Conservation (phyloP, 2,888 invertebrate species). For the Ectobius pallidus region DNA sequence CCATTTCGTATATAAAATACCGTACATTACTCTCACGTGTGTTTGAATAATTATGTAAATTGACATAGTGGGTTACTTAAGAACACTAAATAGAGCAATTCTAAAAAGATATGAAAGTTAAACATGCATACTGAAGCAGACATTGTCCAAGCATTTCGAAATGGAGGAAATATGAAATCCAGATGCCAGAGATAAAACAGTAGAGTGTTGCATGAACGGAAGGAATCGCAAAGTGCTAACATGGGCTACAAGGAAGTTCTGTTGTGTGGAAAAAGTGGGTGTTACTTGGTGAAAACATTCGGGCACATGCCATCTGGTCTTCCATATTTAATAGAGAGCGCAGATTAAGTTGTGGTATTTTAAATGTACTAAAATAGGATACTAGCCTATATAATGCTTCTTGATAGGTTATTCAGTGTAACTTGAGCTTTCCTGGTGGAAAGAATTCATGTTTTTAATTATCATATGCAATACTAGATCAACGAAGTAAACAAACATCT, state of each 20-base stretch:
- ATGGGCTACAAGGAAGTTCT: background rate
- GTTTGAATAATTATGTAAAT: too few relatives aligned
- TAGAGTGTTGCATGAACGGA: background rate
- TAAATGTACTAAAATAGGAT: too few relatives aligned
- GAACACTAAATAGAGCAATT: background rate
- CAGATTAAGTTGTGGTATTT: too few relatives aligned
- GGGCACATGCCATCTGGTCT: background rate
- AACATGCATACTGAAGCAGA: background rate
- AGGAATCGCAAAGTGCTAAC: background rate
- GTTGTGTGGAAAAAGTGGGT: background rate
- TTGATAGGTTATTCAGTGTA: too few relatives aligned
- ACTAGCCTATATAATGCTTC: too few relatives aligned
- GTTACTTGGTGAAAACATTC: background rate
- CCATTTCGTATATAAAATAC: too few relatives aligned
- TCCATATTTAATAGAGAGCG: constrained; percentile 1
- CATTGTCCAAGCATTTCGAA: background rate
- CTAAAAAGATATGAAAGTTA: background rate
- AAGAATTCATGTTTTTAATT: too few relatives aligned
- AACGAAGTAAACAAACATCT: too few relatives aligned
- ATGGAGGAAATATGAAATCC: background rate
- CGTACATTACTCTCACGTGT: too few relatives aligned
- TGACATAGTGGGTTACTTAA: too few relatives aligned
- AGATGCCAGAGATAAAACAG: background rate
- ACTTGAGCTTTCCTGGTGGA: too few relatives aligned
- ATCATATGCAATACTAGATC: too few relatives aligned